These are phyloP conservation scores for Ips nitidus DNA, from an alignment of 1,140 invertebrate genomes.

Conservation along the genomic window DNA sequence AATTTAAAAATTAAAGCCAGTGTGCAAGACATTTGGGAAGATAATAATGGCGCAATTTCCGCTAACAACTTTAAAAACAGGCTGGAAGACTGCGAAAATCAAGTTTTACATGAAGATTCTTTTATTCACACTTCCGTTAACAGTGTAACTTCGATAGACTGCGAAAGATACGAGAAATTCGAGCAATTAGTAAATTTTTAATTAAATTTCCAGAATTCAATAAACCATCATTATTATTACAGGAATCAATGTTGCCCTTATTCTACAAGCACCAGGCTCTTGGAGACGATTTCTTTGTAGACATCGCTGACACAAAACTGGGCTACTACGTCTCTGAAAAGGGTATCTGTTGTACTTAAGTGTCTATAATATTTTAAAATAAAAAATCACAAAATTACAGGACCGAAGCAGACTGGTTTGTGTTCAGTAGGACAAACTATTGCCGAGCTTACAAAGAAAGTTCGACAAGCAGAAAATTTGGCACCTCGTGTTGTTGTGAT, in stretches of 20 bases:
- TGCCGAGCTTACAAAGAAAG: conserved; percentile 36
- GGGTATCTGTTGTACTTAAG: conserved; percentile 19
- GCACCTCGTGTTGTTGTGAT: conserved; percentile 42
- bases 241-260: conserved; percentile 41
- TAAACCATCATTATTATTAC: conserved; percentile 4
- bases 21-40: conserved; percentile 11
- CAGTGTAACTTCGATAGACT: conserved; percentile 9
- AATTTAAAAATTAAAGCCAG: conserved; percentile 6
- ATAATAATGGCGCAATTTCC: neutral
- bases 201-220: neutral
- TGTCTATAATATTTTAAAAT: neutral
- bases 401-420: conserved; percentile 39
- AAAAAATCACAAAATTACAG: conserved; percentile 17
- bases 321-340: conserved; percentile 41
- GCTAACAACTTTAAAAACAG: conserved; percentile 5
- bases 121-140: conserved; percentile 38
- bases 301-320: conserved; percentile 42
- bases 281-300: conserved; percentile 43
- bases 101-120: conserved; percentile 29
- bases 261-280: conserved; percentile 43
- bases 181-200: conserved; percentile 33
- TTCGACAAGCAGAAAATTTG: conserved; percentile 30
- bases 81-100: conserved; percentile 19
- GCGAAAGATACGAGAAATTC: conserved; percentile 38
- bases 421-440: conserved; percentile 36